Base-by-base conservation (phyloP, 2,113 vertebrate genomes). In the Siniperca knerii region DNA sequence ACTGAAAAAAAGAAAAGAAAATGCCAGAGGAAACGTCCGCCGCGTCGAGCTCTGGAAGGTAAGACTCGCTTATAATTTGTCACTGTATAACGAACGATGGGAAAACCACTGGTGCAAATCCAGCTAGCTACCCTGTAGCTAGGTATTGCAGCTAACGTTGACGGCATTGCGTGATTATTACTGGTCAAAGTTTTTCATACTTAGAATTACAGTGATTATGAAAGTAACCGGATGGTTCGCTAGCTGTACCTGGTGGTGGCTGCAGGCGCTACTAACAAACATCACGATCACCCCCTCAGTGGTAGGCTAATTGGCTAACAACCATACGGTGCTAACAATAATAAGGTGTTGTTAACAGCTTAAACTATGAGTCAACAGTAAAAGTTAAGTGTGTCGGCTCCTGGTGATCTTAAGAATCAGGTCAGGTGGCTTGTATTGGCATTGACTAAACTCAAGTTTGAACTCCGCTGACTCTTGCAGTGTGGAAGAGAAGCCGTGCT, bases 1-100 rank as follows among this genome's bases (percentile, higher is more conserved):
- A 37, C 68, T 20, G 65, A 58, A 25, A 88, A 61, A 50, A 61
- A 52, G 65, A 58, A 25, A 88, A 8, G 57, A 50, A 61, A 52
- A 96, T 96, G 95, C 95, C 95, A 1, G 96, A 96, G 69, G 96
- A 95, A 91, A 91, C 90, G 37, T 73, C 94, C 37, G 23, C 88
- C 23, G 82, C 93, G 57, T 94, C 95, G 1, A 57, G 81, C 69
- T 83, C 92, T 2, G 90, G 37, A 68, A 95, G 93, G 96, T 96
- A 87, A 94, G 85, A 44, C 3, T 2, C 29, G 16, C 37, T 75
- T 42, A 8, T 66, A 2, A 40, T 77, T 61, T 35, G 13, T 73
- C 55, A 7, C 76, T 60, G n/a, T 37, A 12, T 18, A 66, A 57
- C 21, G 40, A 37, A 35, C 57, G 60, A 23, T 20, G 40, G 35